Base-by-base conservation (phyloP, 2,888 invertebrate genomes). In the Calameuta idolon region DNA sequence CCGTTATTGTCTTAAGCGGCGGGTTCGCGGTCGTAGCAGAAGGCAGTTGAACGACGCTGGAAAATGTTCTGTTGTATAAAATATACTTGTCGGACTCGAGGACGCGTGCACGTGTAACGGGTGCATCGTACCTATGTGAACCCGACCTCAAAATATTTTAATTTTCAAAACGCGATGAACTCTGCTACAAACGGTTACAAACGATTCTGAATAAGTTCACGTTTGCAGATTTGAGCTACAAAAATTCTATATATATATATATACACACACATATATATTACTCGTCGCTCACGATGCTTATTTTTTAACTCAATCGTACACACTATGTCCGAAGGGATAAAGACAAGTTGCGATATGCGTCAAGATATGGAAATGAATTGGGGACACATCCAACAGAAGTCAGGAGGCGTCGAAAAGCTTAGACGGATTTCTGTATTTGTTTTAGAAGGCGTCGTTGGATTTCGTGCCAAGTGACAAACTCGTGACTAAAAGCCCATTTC, bases 1-100 rank as follows among this genome's bases (percentile, higher is more conserved):
- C 71, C 71, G 71, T 71, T 71, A 71, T 71, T 71, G 71, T 71
- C 34, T 71, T 71, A 71, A 71, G 71, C 71, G 71, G 31, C 5
- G 33, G 15, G 55, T 55, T 55, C 55, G 55, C 23, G 9, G 55
- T 23, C 23, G 55, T 55, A 15, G 23, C 55, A 23, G 55, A 55
- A 55, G 55, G 9, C 55, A 55, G 55, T 55, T 33, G 55, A 55
- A 23, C 55, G 55, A 23, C 55, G 55, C 55, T 55, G 23, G 23
- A 9, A 55, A 55, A 55, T 23, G 23, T 9, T 55, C 23, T 1
- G 55, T 9, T 23, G 9, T 55, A 55, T 55, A 23, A 55, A 55
- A 23, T 77, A 79, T 79, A 76, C 79, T 78, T 74, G 75, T 40
- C 79, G 69, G 40, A 35, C 74, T 77, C 35, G 30, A 55, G 74